Conservation (phyloP, 2,797 vertebrate species). For the Cyclopterus lumpus region DNA sequence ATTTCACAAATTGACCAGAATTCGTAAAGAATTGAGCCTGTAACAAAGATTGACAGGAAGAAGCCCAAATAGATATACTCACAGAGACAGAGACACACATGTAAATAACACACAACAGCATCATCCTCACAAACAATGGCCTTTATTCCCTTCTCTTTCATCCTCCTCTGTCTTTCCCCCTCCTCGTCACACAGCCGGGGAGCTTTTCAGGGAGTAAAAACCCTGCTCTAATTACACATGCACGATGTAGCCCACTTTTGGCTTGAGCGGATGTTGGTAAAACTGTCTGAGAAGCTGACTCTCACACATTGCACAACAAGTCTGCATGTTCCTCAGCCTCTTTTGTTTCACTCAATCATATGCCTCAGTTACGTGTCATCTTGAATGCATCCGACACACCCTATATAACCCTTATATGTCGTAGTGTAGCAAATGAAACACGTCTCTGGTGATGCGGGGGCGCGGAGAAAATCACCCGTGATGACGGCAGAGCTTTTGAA, state of each 20-base stretch:
- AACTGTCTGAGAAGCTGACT: constrained; percentile 31
- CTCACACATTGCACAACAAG: constrained; percentile 27
- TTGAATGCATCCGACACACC: neutral
- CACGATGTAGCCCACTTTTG: constrained; percentile 51
- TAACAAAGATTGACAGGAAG: constrained; percentile 8
- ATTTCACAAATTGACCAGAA: constrained; percentile 40
- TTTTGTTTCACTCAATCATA: constrained; percentile 42
- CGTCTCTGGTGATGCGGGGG: neutral
- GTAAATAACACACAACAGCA: constrained; percentile 38
- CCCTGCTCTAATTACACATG: constrained; percentile 53
- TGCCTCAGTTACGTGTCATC: neutral
- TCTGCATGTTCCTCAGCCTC: constrained; percentile 14
- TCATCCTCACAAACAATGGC: constrained; percentile 16
- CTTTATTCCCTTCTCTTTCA: constrained; percentile 36
- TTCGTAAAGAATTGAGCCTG: constrained; percentile 21
- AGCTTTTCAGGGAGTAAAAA: constrained; percentile 40
- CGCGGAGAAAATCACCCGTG: neutral
- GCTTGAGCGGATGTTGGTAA: constrained; percentile 41
- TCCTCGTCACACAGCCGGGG: constrained; percentile 9
- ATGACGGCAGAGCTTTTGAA: constrained; percentile 11
- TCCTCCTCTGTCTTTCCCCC: constrained; percentile 17
- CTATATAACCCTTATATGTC: neutral
- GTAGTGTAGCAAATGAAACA: neutral
- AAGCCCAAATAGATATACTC: neutral
- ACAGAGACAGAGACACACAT: constrained; percentile 15